Evolutionary conservation across 1,140 invertebrate genomes (phyloP).

Genomic region (Sycophila sp.): DNA sequence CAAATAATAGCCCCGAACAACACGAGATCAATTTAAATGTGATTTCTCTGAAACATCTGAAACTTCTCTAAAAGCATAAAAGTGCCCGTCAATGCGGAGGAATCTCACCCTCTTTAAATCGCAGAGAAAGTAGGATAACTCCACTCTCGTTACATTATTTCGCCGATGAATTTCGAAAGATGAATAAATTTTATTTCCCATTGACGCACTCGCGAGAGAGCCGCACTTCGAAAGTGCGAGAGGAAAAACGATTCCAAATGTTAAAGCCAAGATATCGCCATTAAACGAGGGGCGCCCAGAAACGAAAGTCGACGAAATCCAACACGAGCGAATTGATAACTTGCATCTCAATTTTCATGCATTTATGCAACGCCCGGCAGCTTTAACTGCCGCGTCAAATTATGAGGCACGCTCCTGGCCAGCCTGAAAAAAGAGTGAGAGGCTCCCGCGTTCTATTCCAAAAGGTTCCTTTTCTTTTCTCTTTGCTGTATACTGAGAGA

Average conservation of each 20-base stretch:
- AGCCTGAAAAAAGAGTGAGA: too few relatives aligned
- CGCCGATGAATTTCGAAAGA: neutral
- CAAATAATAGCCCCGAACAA: too few relatives aligned
- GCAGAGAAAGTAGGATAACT: conserved; percentile 15
- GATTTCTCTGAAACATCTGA: too few relatives aligned
- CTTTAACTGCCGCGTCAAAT: neutral
- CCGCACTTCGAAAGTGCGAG: neutral
- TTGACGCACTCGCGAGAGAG: neutral
- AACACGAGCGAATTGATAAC: neutral
- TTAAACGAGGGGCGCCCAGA: neutral
- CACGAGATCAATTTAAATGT: too few relatives aligned
- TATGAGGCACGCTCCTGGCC: too few relatives aligned
- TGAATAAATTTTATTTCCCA: neutral
- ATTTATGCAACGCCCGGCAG: neutral
- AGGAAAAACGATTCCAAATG: neutral
- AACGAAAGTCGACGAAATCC: neutral
- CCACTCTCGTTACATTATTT: too few relatives aligned
- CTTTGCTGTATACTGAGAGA: too few relatives aligned
- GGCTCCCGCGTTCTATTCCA: too few relatives aligned
- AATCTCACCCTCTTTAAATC: too few relatives aligned
- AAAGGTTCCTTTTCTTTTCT: too few relatives aligned
- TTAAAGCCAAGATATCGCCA: neutral
- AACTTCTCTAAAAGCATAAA: too few relatives aligned
- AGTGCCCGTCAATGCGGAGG: too few relatives aligned
- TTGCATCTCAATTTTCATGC: neutral